Conservation (phyloP, 2,113 vertebrate genomes). For the Hippoglossus stenolepis region DNA sequence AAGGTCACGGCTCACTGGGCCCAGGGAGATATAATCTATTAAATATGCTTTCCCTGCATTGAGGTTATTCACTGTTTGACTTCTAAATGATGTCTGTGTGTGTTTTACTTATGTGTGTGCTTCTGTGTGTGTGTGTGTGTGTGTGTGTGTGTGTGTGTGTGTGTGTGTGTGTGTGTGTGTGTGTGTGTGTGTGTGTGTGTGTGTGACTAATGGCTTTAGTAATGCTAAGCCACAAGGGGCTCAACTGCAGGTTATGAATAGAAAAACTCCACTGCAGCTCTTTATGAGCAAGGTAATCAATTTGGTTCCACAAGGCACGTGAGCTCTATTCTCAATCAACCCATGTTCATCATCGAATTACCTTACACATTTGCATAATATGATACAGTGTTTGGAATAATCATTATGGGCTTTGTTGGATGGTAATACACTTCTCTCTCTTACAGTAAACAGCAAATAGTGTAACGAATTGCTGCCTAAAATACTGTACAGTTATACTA, state of each 20-base stretch:
- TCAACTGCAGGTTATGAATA: slow-evolving; percentile 56
- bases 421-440: background rate
- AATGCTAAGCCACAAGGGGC: slow-evolving; percentile 59
- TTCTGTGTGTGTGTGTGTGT: slow-evolving; percentile 6
- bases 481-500: background rate
- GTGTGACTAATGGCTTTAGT: slow-evolving; percentile 67
- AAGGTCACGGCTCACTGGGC: background rate
- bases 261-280: slow-evolving; percentile 54
- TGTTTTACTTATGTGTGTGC: background rate
- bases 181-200: slow-evolving; percentile 21
- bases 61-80: slow-evolving; percentile 43
- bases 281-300: slow-evolving; percentile 65
- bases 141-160: slow-evolving; percentile 10
- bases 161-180: slow-evolving; percentile 4
- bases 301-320: slow-evolving; percentile 57
- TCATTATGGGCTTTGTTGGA: slow-evolving; percentile 29
- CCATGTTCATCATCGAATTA: slow-evolving; percentile 56
- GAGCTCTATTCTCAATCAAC: slow-evolving; percentile 55
- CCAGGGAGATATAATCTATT: slow-evolving; percentile 46
- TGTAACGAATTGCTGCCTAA: background rate
- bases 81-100: slow-evolving; percentile 25
- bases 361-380: slow-evolving; percentile 51
- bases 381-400: slow-evolving; percentile 49
- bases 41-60: slow-evolving; percentile 29
- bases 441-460: background rate